A percentile compares a stretch with the other conserved stretches of the same genome.
phyloP scores from a whole-genome alignment of 2,113 vertebrate species.

The Talpa occidentalis region DNA sequence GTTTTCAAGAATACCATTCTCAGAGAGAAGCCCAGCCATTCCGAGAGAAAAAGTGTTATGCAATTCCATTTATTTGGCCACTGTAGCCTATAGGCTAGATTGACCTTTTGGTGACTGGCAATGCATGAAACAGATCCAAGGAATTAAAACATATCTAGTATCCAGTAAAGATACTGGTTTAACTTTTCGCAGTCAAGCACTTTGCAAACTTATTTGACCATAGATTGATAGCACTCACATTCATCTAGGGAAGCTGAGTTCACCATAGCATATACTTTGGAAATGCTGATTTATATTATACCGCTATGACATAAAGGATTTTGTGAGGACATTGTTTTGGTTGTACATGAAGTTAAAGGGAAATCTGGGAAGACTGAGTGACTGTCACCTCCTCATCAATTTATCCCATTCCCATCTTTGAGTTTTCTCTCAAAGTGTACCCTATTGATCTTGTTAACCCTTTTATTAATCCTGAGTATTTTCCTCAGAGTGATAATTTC shows the following conservation, averaged over 20 bases:
- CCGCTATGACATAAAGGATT: background rate
- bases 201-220: background rate
- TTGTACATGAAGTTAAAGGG: background rate
- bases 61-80: background rate
- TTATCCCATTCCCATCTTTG: background rate
- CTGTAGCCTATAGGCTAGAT: background rate
- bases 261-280: background rate
- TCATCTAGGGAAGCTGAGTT: background rate
- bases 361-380: background rate
- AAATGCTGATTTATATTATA: background rate
- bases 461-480: background rate
- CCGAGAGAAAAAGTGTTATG: background rate
- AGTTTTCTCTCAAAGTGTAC: background rate
- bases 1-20: background rate
- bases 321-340: background rate
- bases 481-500: background rate
- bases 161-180: background rate
- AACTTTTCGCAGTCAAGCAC: background rate
- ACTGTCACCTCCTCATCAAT: background rate
- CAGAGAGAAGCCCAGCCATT: background rate
- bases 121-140: background rate
- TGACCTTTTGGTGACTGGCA: background rate
- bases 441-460: background rate
- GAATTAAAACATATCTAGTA: no score
- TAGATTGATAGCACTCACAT: no score